phyloP scores from a whole-genome alignment of 1,140 invertebrate species.

The Drosophila funebris region DNA sequence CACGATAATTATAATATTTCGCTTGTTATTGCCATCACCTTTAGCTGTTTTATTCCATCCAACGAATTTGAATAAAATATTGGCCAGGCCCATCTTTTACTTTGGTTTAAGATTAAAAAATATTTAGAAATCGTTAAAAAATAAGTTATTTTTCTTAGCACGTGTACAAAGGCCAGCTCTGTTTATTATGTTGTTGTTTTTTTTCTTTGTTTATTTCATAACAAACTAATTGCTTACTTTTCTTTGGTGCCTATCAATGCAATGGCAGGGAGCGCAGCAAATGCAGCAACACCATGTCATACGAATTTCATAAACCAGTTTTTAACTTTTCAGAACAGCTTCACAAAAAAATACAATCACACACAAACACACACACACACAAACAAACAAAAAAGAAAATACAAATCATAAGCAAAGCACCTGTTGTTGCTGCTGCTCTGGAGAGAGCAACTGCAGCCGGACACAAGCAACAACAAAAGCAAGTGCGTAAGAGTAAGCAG shows the following conservation, averaged over 20 bases:
- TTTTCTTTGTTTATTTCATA: neutral
- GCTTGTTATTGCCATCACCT: neutral
- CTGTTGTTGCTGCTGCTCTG: conserved; percentile 43
- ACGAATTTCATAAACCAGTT: conserved; percentile 28
- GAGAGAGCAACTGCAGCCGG: neutral
- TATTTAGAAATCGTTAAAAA: neutral
- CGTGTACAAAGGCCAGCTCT: neutral
- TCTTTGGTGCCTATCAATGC: conserved; percentile 53
- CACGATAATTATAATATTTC: neutral
- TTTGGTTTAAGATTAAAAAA: neutral
- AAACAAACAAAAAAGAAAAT: conserved; percentile 10
- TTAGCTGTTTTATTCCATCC: neutral
- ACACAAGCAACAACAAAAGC: neutral
- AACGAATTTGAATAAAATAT: conserved; percentile 1
- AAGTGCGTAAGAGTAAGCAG: conserved; percentile 21
- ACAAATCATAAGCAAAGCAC: conserved; percentile 42
- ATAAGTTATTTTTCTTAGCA: neutral
- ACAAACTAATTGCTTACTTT: conserved; percentile 5
- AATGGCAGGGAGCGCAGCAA: conserved; percentile 67
- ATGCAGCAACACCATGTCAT: conserved; percentile 12
- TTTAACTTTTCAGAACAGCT: conserved; percentile 14
- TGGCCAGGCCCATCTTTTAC: neutral
- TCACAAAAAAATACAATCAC: conserved; percentile 1
- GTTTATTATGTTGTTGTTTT: neutral
- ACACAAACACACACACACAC: neutral